Percentiles rank a stretch among this genome's conserved stretches.
phyloP scores from a whole-genome alignment of 2,888 invertebrate genomes.

The Microplitis deprimator region DNA sequence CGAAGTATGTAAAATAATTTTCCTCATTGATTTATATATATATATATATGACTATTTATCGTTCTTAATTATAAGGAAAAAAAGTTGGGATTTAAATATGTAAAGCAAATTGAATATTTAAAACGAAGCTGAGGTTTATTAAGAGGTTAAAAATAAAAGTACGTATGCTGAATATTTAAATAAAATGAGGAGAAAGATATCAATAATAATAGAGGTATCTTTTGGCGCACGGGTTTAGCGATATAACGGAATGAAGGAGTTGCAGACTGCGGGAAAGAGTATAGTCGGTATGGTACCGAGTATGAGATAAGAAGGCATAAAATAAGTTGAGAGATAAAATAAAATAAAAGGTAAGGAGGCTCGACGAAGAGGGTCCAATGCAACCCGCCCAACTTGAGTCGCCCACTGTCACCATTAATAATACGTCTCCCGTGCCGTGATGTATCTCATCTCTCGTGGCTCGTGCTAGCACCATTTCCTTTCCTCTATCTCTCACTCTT shows the following conservation, averaged over 20 bases:
- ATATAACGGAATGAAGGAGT: conserved; percentile 35
- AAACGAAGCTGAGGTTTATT: not conserved
- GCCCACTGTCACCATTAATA: conserved; percentile 72
- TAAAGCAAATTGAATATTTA: not conserved
- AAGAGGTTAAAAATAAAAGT: not conserved
- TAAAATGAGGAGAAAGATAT: conserved; percentile 11
- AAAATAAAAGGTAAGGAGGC: conserved; percentile 45
- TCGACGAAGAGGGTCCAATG: conserved; percentile 53
- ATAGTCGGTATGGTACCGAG: conserved; percentile 7
- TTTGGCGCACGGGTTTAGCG: conserved; percentile 8
- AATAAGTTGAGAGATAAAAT: conserved; percentile 32
- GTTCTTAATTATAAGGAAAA: too few species aligned
- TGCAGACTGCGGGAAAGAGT: conserved; percentile 36
- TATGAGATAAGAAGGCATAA: conserved; percentile 3
- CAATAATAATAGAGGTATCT: conserved; percentile 7
- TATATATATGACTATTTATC: too few species aligned
- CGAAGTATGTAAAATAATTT: too few species aligned
- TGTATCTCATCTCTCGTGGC: conserved; percentile 68
- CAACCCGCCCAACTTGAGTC: conserved; percentile 71
- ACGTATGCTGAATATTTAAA: not conserved
- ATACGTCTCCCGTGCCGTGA: conserved; percentile 71
- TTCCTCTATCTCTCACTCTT: conserved; percentile 31
- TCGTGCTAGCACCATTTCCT: conserved; percentile 50
- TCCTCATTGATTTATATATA: too few species aligned
- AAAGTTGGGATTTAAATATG: too few species aligned